A percentile compares a stretch with the other conserved stretches of the same genome.
Evolutionary conservation across 2,113 vertebrate species (phyloP).

Genomic region (Ranitomeya variabilis): DNA sequence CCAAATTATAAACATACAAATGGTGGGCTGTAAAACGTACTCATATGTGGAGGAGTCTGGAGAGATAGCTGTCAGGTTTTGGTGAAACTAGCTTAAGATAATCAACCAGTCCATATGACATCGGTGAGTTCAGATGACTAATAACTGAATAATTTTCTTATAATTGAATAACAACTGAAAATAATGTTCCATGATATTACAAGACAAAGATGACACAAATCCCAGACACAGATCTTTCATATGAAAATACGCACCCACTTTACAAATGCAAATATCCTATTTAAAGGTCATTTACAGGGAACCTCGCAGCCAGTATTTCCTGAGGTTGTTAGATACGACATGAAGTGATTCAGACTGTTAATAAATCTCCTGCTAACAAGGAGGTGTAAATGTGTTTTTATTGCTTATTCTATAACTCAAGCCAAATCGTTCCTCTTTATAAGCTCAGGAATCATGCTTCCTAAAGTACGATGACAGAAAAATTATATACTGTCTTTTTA

Average conservation of each 20-base stretch:
- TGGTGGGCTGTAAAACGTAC: too few species aligned
- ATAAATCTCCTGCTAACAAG: constrained; percentile 67
- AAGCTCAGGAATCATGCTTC: constrained; percentile 69
- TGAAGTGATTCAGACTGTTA: constrained; percentile 73
- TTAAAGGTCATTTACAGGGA: constrained; percentile 17
- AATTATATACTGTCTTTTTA: constrained; percentile 72
- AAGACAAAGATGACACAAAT: neutral
- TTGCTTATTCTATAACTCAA: constrained; percentile 65
- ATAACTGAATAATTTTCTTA: neutral
- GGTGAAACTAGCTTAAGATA: too few species aligned
- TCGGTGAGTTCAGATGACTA: too few species aligned
- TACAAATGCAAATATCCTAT: constrained; percentile 16
- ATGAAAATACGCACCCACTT: neutral
- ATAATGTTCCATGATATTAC: neutral
- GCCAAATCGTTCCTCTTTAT: constrained; percentile 70
- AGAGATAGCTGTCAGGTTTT: too few species aligned
- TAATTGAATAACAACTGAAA: neutral
- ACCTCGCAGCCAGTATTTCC: constrained; percentile 18
- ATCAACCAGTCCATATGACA: too few species aligned
- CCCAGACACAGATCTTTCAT: neutral
- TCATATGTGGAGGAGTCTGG: too few species aligned
- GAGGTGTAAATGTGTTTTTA: constrained; percentile 74
- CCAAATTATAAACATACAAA: too few species aligned
- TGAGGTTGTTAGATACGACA: constrained; percentile 65
- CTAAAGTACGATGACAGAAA: constrained; percentile 72